Percentiles rank a stretch among this genome's conserved stretches.
Conservation (phyloP, 1,140 invertebrate genomes). For the Phenacoccus solenopsis region DNA sequence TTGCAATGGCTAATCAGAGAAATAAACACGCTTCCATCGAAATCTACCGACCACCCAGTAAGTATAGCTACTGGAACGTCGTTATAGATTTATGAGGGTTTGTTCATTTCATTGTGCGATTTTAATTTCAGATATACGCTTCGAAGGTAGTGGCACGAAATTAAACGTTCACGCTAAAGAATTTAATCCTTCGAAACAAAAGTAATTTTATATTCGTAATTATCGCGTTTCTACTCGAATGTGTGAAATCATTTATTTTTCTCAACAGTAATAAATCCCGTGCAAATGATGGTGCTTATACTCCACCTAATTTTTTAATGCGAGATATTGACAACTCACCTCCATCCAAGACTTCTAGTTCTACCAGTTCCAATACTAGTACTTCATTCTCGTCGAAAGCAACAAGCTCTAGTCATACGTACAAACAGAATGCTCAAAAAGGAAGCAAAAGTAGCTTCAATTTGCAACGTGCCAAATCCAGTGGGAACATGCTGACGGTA, state of each 20-base stretch:
- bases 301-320: not conserved
- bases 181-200: not conserved
- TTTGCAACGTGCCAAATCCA: not conserved
- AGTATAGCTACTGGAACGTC: too few species aligned
- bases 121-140: not conserved
- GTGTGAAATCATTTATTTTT: too few species aligned
- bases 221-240: not conserved
- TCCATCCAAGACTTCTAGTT: not conserved
- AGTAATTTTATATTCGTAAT: not conserved
- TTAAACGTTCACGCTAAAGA: not conserved
- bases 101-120: too few species aligned
- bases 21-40: not conserved
- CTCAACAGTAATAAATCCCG: too few species aligned
- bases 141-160: not conserved
- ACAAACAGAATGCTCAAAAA: not conserved
- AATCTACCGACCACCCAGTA: not conserved
- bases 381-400: not conserved
- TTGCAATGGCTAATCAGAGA: not conserved
- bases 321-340: not conserved
- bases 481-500: not conserved
- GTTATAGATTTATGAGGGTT: too few species aligned
- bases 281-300: not conserved
- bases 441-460: not conserved
- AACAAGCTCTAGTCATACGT: too few species aligned
- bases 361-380: not conserved